Evolutionary conservation across 2,113 vertebrate genomes (phyloP), one percentile per base, ranked within the genome.

Genomic region (Paraplagusia blochii): DNA sequence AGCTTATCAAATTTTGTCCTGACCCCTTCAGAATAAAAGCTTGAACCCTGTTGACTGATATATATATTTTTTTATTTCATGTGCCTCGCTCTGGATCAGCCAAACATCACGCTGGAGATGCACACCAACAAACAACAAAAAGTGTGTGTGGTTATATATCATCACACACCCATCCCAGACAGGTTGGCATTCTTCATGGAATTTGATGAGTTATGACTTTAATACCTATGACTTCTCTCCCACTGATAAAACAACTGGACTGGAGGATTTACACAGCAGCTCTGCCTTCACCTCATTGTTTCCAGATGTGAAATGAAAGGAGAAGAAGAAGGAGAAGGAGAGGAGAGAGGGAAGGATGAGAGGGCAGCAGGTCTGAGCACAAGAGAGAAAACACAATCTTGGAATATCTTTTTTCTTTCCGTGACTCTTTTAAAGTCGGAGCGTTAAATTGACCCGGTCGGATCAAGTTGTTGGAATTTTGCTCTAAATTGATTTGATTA

Each of bases 241-340:
- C 66, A 76, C 76, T 82, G 79, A 85, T 80, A 77, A 81, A 86
- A 78, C 77, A 75, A 73, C 69, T 77, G 70, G 35, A 73, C 69
- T 77, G 70, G 35, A 76, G 75, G 85, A 90, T 88, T 90, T 89
- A 88, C 81, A 76, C 72, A 65, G 58, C 53, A 53, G 66, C 52
- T 75, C 80, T 82, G 64, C 62, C 64, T 66, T 80, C 58, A 40
- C 63, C 64, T 76, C 75, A 90, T 88, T 88, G 87, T 82, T 88
- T 89, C 88, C 90, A 91, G 88, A 90, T 91, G 90, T 89, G 76
- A 47, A 69, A 47, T 18, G 56, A 55, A 9, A n/a, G 38, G 62
- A 45, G 66, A 51, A 11, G 58, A 14, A 11, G 38, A 42, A 65
- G 61, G 62, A 18, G 56, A 55, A 5, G 22, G 38, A 61, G 45